phyloP scores from a whole-genome alignment of 2,888 invertebrate genomes.

The Callyntrura sp. region DNA sequence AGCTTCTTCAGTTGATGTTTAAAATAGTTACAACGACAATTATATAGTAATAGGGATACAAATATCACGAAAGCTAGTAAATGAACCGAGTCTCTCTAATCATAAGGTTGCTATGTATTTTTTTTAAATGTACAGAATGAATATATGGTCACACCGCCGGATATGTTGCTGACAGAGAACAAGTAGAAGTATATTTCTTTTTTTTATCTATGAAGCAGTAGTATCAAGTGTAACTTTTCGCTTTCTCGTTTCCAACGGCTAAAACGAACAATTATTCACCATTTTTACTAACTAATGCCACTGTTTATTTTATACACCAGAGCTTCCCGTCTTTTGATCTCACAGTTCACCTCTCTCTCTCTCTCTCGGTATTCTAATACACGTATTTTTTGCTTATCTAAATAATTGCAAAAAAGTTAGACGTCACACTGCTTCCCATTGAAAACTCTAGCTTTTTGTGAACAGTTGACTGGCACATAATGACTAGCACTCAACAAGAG shows the following conservation, averaged over 20 bases:
- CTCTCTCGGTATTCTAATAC: conserved; percentile 25
- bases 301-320: neutral
- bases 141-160: conserved; percentile 71
- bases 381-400: conserved; percentile 29
- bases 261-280: conserved; percentile 20
- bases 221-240: neutral
- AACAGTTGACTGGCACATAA: conserved; percentile 82
- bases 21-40: conserved; percentile 11
- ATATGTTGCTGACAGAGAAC: conserved; percentile 74
- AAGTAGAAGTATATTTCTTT: conserved; percentile 31
- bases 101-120: conserved; percentile 47
- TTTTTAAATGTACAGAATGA: conserved; percentile 36
- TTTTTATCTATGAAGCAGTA: conserved; percentile 41
- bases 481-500: conserved; percentile 83
- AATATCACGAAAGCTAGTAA: conserved; percentile 79
- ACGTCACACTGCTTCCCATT: conserved; percentile 70
- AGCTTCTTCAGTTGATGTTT: conserved; percentile 60
- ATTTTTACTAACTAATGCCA: conserved; percentile 14
- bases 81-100: conserved; percentile 68
- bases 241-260: neutral
- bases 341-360: conserved; percentile 75
- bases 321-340: conserved; percentile 68
- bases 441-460: conserved; percentile 66
- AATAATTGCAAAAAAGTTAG: conserved; percentile 73
- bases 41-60: conserved; percentile 72